Percentiles rank a stretch among this genome's conserved stretches.
Conservation (phyloP, 2,113 vertebrate species). For the Xyliphius kryptos region DNA sequence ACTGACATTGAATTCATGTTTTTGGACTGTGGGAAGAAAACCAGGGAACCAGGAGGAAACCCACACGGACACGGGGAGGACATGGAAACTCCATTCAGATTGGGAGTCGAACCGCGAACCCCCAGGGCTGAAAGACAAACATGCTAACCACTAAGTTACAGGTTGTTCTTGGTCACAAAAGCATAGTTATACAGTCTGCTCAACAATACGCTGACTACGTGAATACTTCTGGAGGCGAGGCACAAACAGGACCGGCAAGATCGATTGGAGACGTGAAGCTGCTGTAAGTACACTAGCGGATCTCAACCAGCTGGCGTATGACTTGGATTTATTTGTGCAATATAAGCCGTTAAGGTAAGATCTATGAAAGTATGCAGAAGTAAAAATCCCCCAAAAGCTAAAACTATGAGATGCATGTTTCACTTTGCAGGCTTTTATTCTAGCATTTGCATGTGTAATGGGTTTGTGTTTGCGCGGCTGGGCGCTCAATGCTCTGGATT, state of each 20-base stretch:
- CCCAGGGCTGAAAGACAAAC: no score
- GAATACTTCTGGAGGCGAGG: no score
- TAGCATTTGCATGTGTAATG: background rate
- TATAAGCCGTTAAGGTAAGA: background rate
- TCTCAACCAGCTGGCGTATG: background rate
- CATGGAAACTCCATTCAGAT: no score
- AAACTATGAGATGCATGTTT: background rate
- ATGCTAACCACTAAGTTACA: no score
- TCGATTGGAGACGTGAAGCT: background rate
- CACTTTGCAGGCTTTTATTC: background rate
- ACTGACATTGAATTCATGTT: no score
- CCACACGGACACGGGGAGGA: no score
- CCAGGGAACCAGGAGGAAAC: no score
- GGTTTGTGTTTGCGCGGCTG: background rate
- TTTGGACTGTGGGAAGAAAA: no score
- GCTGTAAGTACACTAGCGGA: background rate
- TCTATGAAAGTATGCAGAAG: background rate
- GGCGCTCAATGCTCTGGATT: background rate
- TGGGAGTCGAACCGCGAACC: no score
- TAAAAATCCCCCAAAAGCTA: background rate
- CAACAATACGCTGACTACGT: no score
- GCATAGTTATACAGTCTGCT: no score
- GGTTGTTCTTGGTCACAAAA: no score
- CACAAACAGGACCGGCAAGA: background rate
- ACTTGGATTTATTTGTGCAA: background rate